phyloP scores from a whole-genome alignment of 2,797 vertebrate species.

The Sebastes kiyomatsui region DNA sequence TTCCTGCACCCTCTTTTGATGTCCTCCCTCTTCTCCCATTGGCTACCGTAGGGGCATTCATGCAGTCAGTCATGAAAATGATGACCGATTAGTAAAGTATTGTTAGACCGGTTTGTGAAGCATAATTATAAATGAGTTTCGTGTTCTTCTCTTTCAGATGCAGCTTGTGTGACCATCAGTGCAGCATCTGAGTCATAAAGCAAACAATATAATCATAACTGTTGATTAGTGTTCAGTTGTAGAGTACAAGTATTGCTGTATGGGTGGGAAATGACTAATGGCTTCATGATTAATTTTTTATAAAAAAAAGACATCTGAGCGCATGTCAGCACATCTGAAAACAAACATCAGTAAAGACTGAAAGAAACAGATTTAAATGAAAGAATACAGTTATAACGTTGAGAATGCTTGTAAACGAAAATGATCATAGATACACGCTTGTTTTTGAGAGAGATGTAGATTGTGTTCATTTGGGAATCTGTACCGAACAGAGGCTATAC shows the following conservation, averaged over 20 bases:
- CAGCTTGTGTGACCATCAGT: not conserved
- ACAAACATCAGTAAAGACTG: not conserved
- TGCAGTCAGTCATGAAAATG: constrained; percentile 28
- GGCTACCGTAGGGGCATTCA: constrained; percentile 12
- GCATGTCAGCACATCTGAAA: not conserved
- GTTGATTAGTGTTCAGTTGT: not conserved
- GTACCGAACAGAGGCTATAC: not conserved
- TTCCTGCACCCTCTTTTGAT: constrained; percentile 57
- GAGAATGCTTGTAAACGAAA: not conserved
- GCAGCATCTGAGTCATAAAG: constrained; percentile 3
- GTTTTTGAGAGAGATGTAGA: not conserved
- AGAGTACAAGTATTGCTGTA: not conserved
- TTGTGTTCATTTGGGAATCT: not conserved
- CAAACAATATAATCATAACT: not conserved
- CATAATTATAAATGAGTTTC: not conserved
- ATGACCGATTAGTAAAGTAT: not conserved
- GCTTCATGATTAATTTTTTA: not conserved
- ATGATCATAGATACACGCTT: not conserved
- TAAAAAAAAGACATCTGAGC: not conserved
- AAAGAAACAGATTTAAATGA: not conserved
- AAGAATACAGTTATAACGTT: not conserved
- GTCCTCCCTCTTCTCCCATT: constrained; percentile 44
- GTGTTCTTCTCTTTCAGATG: not conserved
- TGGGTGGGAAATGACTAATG: not conserved
- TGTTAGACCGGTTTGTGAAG: not conserved